Base-by-base conservation (phyloP, 2,888 invertebrate genomes). In the Chaitophorus viminalis region DNA sequence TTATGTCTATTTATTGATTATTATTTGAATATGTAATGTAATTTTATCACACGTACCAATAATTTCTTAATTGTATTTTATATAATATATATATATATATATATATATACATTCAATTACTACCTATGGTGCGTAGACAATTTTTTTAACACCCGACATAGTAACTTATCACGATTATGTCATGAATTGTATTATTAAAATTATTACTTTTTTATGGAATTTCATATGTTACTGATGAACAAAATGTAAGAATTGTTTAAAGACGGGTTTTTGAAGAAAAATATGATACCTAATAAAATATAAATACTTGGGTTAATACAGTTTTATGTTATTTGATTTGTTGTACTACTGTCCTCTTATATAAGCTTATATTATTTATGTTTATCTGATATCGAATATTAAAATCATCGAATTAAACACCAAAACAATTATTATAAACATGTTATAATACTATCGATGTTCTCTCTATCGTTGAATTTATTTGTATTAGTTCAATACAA, bases 171-270 rank as follows among this genome's bases (percentile, higher is more conserved):
- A 78, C 33, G 54, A 46, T 46, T 60, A n/a, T 75, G 39, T 65
- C 83, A 65, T 31, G 39, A 83, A 75, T 60, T 39, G 82, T 39
- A 83, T 82, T 74, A 82, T 72, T 82, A 60, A 33, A 46, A 29
- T 65, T 79, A n/a, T 84, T 65, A 36, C 39, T 75, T 82, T 83
- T 84, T 76, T 39, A 84, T 46, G 83, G 39, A 84, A 76, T 84
- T 75, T 75, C 83, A 76, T 75, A 84, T 46, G 39, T 65, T 76
- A 65, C 60, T 25, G 75, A 46, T 29, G 39, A 84, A 82, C 36
- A 74, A 74, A 83, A 72, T 33, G 17, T 33, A 14, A 54, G 36
- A 52, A 82, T 31, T 82, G 54, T 60, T 54, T 54, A 18, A 74
- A 82, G n/a, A 74, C n/a, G 54, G 18, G 21, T 84, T 84, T 76